A percentile compares a stretch with the other conserved stretches of the same genome.
phyloP scores from a whole-genome alignment of 2,888 invertebrate genomes.

The Drosophila vallismaia region DNA sequence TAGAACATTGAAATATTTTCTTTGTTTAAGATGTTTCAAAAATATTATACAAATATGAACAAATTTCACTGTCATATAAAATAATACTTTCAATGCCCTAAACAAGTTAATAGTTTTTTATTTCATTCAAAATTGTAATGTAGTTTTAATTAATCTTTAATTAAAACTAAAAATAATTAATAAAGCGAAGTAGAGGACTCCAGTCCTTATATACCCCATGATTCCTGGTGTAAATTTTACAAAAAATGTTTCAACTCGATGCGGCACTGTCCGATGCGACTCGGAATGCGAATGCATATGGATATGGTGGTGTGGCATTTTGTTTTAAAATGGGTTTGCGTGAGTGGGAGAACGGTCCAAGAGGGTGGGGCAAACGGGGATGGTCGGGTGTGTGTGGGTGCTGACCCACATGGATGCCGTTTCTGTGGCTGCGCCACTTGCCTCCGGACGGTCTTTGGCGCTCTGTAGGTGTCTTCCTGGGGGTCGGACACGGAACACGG shows the following conservation, averaged over 20 bases:
- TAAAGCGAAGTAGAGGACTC: too few relatives aligned
- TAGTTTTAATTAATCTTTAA: too few relatives aligned
- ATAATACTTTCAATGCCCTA: too few relatives aligned
- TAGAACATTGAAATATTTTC: too few relatives aligned
- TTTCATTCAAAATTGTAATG: too few relatives aligned
- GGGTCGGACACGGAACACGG: slow-evolving; percentile 36
- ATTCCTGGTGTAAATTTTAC: slow-evolving; percentile 7
- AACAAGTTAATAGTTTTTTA: too few relatives aligned
- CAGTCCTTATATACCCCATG: slow-evolving; percentile 8
- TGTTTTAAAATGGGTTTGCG: not conserved
- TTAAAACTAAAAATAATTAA: too few relatives aligned
- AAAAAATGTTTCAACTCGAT: slow-evolving; percentile 55
- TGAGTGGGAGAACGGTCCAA: not conserved
- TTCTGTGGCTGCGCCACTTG: slow-evolving; percentile 47
- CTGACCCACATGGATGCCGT: slow-evolving; percentile 70
- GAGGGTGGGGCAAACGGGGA: too few relatives aligned
- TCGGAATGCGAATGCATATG: slow-evolving; percentile 44
- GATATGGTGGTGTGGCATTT: slow-evolving; percentile 36
- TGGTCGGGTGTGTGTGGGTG: too few relatives aligned
- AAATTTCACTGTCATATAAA: too few relatives aligned
- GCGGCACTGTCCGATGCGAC: slow-evolving; percentile 53
- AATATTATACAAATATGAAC: too few relatives aligned
- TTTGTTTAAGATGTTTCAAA: too few relatives aligned
- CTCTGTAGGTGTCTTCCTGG: slow-evolving; percentile 50
- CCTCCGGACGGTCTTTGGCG: slow-evolving; percentile 53